Evolutionary conservation across 2,797 vertebrate genomes (phyloP).

Genomic region (Acanthornis magna): DNA sequence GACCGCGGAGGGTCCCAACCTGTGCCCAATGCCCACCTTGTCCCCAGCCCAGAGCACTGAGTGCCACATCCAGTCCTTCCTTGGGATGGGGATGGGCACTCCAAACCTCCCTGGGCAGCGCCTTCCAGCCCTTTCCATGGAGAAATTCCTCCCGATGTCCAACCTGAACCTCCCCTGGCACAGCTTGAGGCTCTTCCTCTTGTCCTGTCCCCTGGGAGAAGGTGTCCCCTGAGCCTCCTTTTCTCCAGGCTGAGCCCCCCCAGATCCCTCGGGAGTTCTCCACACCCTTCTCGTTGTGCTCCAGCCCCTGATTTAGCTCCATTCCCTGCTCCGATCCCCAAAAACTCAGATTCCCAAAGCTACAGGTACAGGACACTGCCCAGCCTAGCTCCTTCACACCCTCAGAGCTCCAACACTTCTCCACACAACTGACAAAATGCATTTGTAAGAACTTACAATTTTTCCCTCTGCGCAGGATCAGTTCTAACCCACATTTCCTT

Average conservation of each 20-base stretch:
- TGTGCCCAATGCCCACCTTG: not conserved
- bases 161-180: not conserved
- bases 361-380: not conserved
- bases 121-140: not conserved
- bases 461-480: not conserved
- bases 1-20: accelerated
- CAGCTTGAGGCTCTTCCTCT: not conserved
- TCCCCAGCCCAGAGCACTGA: no score
- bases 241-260: not conserved
- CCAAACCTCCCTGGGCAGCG: not conserved
- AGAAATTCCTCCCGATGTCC: not conserved
- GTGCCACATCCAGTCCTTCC: not conserved
- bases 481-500: accelerated
- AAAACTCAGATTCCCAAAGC: not conserved
- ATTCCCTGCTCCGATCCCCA: not conserved
- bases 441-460: accelerated
- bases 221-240: not conserved
- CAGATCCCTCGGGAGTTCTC: not conserved
- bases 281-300: not conserved
- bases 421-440: accelerated
- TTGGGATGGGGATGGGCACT: not conserved
- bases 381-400: not conserved
- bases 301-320: not conserved
- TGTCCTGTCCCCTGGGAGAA: not conserved
- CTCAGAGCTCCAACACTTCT: not conserved